A percentile compares a stretch with the other conserved stretches of the same genome.
Conservation (phyloP, 2,113 vertebrate genomes). For the Salvelinus namaycush region DNA sequence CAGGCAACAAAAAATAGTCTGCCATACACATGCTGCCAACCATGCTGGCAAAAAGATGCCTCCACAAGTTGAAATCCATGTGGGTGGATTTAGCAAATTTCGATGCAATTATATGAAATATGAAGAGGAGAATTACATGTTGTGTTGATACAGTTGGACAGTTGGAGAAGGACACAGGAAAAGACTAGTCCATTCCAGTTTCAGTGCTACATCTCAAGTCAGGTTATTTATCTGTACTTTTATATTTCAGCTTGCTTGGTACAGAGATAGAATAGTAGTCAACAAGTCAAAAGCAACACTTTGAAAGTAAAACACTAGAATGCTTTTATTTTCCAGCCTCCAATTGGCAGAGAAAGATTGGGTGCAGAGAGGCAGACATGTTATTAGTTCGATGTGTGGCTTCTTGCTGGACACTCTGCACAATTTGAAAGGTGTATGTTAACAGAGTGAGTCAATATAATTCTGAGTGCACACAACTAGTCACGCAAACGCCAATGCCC, state of each 20-base stretch:
- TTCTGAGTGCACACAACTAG: not conserved
- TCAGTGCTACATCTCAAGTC: not conserved
- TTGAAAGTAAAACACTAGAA: not conserved
- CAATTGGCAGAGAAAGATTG: not conserved
- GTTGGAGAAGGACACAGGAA: too few species aligned
- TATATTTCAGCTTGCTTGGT: too few species aligned
- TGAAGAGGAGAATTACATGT: not conserved
- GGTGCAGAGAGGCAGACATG: not conserved
- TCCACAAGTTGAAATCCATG: not conserved
- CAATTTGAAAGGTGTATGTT: conserved; percentile 5
- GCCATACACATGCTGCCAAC: not conserved
- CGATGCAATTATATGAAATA: not conserved
- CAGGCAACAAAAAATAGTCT: not conserved
- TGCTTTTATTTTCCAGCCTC: not conserved
- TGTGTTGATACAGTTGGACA: not conserved
- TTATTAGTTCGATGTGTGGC: not conserved
- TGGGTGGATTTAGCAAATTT: not conserved
- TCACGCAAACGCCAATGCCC: not conserved
- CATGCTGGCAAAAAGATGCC: not conserved
- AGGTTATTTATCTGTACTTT: too few species aligned
- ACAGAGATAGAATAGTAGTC: too few species aligned
- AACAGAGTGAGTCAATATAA: not conserved
- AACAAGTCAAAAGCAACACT: too few species aligned
- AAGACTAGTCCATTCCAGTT: too few species aligned
- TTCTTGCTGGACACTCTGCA: not conserved